Evolutionary conservation across 1,140 invertebrate genomes (phyloP), one percentile per base, ranked within the genome.

Genomic region (Drosophila saltans): DNA sequence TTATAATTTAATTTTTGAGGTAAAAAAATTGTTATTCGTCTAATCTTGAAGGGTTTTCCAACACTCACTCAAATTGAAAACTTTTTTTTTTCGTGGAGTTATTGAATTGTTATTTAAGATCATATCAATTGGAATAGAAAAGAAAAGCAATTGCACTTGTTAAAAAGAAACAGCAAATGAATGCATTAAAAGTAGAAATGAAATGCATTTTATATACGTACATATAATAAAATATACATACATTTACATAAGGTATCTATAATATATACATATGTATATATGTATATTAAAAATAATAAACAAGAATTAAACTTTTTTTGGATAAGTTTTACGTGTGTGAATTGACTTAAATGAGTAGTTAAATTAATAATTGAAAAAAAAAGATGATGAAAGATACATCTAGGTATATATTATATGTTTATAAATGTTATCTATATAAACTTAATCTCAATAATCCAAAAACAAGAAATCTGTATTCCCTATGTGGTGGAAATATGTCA

Each of bases 311-410:
- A 78, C 75, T 52, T 59, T 86, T 86, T 86, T 86, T 88, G 80
- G 69, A 88, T 88, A 86, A 86, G 82, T 88, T 86, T 86, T 86
- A 86, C 72, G 83, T 85, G 75, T 86, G 40, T 67, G 56, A 16
- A 16, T 67, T 52, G 45, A 26, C 8, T 52, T 52, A 52, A 52
- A 52, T 52, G 45, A 52, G 45, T 52, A 52, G 45, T 26, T 84
- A 72, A 67, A 40, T 41, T 56, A 61, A 30, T 40, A n/a, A 45
- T 39, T 60, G 30, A 72, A 8, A 6, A 21, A 21, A 45, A 48
- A 48, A 45, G 60, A 7, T 26, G 28, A 56, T 8, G 64, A 64
- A 41, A 63, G 43, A 66, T 78, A 66, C 39, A 24, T 36, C 33
- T 36, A 36, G 33, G 6, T 9, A 70, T 60, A 40, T 40, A 40